Evolutionary conservation across 2,888 invertebrate species (phyloP).

Genomic region (Napeogenes sylphis): DNA sequence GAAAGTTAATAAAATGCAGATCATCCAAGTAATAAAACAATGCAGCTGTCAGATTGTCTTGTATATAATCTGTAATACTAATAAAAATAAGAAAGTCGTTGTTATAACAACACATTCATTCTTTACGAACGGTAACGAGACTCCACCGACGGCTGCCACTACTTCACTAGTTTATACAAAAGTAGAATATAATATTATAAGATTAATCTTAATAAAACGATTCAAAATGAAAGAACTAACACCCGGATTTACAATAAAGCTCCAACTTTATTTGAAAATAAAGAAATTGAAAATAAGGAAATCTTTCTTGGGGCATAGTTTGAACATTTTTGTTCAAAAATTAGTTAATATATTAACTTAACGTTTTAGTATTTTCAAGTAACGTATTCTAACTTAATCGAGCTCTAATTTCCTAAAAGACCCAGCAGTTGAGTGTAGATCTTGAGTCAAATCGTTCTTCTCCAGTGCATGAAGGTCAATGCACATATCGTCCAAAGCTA

Average conservation of each 20-base stretch:
- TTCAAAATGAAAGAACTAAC: background rate
- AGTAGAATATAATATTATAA: conserved; percentile 5
- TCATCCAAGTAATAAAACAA: conserved; percentile 16
- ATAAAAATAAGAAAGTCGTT: conserved; percentile 25
- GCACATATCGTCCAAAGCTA: conserved; percentile 86
- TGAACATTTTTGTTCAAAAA: background rate
- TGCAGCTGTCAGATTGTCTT: conserved; percentile 57
- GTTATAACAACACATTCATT: conserved; percentile 33
- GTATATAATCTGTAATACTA: conserved; percentile 32
- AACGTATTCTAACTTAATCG: conserved; percentile 68
- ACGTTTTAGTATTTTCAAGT: too few relatives aligned
- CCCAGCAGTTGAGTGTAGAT: conserved; percentile 86
- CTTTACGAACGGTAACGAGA: conserved; percentile 65
- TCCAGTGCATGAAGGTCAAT: conserved; percentile 81
- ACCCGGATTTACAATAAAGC: background rate
- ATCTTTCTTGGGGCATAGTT: background rate
- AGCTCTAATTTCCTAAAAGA: conserved; percentile 91
- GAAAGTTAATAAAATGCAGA: conserved; percentile 19
- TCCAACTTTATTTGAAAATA: background rate
- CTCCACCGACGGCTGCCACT: conserved; percentile 74
- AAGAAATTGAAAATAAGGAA: background rate
- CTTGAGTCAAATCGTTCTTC: conserved; percentile 80
- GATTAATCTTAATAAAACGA: background rate
- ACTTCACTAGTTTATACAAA: conserved; percentile 33
- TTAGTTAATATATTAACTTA: too few relatives aligned